Evolutionary conservation across 2,113 vertebrate species (phyloP), one percentile per base, ranked within the genome.

Genomic region (Campylorhamphus procurvoides): DNA sequence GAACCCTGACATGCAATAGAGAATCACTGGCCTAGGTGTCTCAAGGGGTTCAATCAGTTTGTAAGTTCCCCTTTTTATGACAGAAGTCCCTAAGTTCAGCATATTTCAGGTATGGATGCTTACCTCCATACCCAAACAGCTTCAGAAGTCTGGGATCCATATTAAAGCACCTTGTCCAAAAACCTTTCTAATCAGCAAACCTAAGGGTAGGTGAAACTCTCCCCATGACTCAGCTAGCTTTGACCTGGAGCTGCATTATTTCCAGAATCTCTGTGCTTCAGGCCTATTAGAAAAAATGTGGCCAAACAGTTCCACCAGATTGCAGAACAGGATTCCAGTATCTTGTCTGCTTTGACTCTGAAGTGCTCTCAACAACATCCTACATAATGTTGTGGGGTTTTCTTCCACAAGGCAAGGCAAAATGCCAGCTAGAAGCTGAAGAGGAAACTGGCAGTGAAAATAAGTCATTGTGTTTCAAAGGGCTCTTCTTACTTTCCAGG

Each of bases 281-380:
- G 93, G 96, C 90, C 53, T 83, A 84, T 44, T 40, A 92, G 83
- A 78, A 93, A 95, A 94, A 94, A 95, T 91, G 84, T 82, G 37
- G 91, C 20, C 66, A 82, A 89, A 87, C 95, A 82, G 77, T 96
- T 89, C 81, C 29, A 87, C n/a, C 44, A 60, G 44, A 92, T 49
- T 93, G 90, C 69, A 86, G 79, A 93, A 92, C 90, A 75, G 55
- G 92, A 93, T 94, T 97, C 92, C 93, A 71, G 47, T 88, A 89
- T 73, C 92, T 96, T 91, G 79, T 77, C 78, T 76, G 49, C 87
- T 90, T 95, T 93, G 84, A 67, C 77, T 96, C 81, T 83, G 63
- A 90, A 90, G 52, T 63, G 31, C 40, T 95, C n/a, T 78, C 7
- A 12, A 60, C 39, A 56, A 93, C 60, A 67, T 80, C 60, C 56